phyloP scores from a whole-genome alignment of 64 coral and sea anemone genomes.

The Trachythela sp. region DNA sequence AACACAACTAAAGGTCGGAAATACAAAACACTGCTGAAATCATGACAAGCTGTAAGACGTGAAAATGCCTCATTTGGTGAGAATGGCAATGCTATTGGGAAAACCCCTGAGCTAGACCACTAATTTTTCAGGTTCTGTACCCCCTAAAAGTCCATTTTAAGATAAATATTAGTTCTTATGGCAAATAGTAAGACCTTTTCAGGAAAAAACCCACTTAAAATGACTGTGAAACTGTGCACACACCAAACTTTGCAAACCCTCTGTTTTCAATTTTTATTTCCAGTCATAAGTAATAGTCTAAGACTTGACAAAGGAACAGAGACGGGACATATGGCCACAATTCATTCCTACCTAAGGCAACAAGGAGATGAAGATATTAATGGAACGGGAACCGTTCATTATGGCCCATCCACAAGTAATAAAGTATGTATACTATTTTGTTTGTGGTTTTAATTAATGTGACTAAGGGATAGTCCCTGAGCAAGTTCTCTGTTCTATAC shows the following conservation, averaged over 20 bases:
- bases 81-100: neutral
- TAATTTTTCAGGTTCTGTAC: neutral
- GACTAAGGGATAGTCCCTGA: neutral
- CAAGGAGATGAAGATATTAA: neutral
- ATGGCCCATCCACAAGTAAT: constrained; percentile 15
- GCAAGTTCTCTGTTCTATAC: neutral
- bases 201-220: neutral
- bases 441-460: neutral
- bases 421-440: neutral
- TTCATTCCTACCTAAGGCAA: constrained; percentile 8
- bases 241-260: neutral
- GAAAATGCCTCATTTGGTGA: too few relatives aligned
- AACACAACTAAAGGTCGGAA: neutral
- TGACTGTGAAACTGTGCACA: neutral
- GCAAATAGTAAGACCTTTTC: neutral
- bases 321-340: neutral
- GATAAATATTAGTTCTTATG: neutral
- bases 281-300: neutral
- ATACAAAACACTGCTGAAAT: neutral
- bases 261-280: neutral
- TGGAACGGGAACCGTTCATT: neutral
- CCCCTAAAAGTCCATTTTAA: neutral
- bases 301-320: neutral
- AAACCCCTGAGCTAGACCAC: neutral
- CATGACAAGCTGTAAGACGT: neutral